Evolutionary conservation across 2,797 vertebrate species (phyloP), one percentile per base, ranked within the genome.

Genomic region (Tenualosa ilisha): DNA sequence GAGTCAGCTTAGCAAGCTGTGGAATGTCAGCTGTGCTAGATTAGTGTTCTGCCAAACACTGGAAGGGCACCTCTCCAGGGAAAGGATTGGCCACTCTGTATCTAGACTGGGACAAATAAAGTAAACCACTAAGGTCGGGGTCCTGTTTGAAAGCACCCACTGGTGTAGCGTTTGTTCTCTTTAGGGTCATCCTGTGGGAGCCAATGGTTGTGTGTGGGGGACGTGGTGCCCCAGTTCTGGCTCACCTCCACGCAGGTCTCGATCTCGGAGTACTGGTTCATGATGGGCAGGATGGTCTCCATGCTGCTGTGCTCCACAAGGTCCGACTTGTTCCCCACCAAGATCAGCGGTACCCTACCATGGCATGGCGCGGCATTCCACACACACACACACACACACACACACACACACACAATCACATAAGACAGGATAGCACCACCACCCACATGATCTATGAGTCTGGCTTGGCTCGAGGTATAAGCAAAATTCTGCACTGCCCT

Each of bases 311-410:
- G 98, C 86, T 99, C 98, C 91, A 99, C 97, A 87, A 99, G 94
- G 93, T 99, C 98, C 0, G 98, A 99, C 90, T 99, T 99, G 94
- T 99, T 99, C 83, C 98, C 98, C 91, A 99, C 98, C 88, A 99
- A 93, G 93, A 99, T 99, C 91, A 99, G 91, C 43, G 98, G 98
- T 37, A 99, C 95, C 92, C 98, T 99, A 93, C 85, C 93, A 26
- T 20, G 51, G 84, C 86, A 24, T 0, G 20, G 84, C 86, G n/a
- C 0, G 20, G 84, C 22, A 83, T 31, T 0, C 31, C 31, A 49
- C 50, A 51, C 50, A 51, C 50, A 51, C 50, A 51, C 85, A 31
- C 84, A 59, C 51, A 83, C 43, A 49, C 9, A 12, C 50, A 51
- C 50, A 51, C 50, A 51, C 85, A 31, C 84, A 59, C 51, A 83